A percentile compares a stretch with the other conserved stretches of the same genome.
These are phyloP conservation scores for Trichonephila clavata DNA, from an alignment of 1,140 invertebrate genomes.

Conservation along the genomic window DNA sequence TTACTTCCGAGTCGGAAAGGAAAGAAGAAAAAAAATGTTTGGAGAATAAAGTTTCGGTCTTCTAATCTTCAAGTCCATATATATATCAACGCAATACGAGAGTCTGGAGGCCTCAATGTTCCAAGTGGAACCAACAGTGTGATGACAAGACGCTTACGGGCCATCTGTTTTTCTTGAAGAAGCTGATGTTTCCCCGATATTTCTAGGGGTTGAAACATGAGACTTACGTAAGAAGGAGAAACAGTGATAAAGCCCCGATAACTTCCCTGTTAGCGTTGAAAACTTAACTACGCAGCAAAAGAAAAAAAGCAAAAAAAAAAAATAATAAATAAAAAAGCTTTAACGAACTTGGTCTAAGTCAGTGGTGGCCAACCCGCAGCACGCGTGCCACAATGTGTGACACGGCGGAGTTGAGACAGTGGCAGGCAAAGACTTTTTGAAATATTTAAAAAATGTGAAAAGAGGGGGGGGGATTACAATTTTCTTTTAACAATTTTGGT, in stretches of 20 bases:
- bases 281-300: neutral
- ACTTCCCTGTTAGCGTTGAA: slow-evolving; percentile 4
- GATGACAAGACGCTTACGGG: slow-evolving; percentile 19
- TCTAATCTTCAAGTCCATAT: slow-evolving; percentile 3
- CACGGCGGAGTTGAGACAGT: too few species aligned
- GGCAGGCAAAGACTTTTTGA: too few species aligned
- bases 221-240: neutral
- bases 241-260: neutral
- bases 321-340: neutral
- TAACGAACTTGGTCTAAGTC: neutral
- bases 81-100: slow-evolving; percentile 8
- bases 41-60: neutral
- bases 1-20: neutral
- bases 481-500: too few species aligned
- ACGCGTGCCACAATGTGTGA: too few species aligned
- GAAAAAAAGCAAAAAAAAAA: neutral
- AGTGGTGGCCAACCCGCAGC: too few species aligned
- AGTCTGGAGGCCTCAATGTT: neutral
- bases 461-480: too few species aligned
- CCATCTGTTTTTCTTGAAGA: slow-evolving; percentile 48
- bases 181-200: neutral
- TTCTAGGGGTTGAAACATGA: slow-evolving; percentile 22
- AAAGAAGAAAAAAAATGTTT: neutral
- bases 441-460: too few species aligned
- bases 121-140: slow-evolving; percentile 10